Evolutionary conservation across 35 echinoderm and acorn worm species (phyloP).

Genomic region (Apostichopus parvimensis): DNA sequence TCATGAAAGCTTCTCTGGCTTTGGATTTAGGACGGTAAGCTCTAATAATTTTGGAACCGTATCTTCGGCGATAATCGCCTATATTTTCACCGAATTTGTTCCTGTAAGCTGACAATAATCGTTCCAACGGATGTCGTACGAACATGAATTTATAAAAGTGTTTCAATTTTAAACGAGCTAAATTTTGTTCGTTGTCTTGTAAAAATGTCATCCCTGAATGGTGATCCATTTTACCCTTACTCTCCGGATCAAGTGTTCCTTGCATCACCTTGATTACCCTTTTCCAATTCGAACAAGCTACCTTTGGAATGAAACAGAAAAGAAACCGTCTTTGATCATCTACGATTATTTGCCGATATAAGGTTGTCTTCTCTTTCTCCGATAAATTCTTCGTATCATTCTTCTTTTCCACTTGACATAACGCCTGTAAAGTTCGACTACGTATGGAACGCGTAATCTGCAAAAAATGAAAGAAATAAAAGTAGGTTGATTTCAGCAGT

Average conservation of each 20-base stretch:
- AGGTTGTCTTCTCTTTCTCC: not conserved
- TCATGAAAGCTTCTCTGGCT: slow-evolving; percentile 10
- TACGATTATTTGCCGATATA: slow-evolving; percentile 83
- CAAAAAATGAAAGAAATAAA: slow-evolving; percentile 14
- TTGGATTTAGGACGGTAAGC: slow-evolving; percentile 56
- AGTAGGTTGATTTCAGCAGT: too few species aligned
- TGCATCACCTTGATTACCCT: slow-evolving; percentile 94
- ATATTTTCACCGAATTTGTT: slow-evolving; percentile 97
- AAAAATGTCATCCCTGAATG: slow-evolving; percentile 74
- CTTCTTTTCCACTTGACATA: slow-evolving; percentile 71
- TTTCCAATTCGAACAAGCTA: slow-evolving; percentile 99
- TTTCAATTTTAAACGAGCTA: slow-evolving; percentile 54
- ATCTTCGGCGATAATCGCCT: slow-evolving; percentile 63
- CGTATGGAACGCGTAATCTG: slow-evolving; percentile 88
- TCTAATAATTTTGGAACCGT: slow-evolving; percentile 69
- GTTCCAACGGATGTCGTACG: slow-evolving; percentile 82
- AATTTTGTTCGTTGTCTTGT: slow-evolving; percentile 47
- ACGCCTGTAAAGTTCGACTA: slow-evolving; percentile 67
- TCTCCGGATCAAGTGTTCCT: slow-evolving; percentile 64
- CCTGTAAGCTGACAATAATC: slow-evolving; percentile 86
- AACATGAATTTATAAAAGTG: slow-evolving; percentile 99
- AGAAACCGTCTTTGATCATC: slow-evolving; percentile 84
- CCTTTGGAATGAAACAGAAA: slow-evolving; percentile 97
- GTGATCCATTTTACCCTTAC: slow-evolving; percentile 88
- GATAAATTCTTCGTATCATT: slow-evolving; percentile 54